Conservation (phyloP, 2,113 vertebrate species). For the Takifugu bimaculatus region DNA sequence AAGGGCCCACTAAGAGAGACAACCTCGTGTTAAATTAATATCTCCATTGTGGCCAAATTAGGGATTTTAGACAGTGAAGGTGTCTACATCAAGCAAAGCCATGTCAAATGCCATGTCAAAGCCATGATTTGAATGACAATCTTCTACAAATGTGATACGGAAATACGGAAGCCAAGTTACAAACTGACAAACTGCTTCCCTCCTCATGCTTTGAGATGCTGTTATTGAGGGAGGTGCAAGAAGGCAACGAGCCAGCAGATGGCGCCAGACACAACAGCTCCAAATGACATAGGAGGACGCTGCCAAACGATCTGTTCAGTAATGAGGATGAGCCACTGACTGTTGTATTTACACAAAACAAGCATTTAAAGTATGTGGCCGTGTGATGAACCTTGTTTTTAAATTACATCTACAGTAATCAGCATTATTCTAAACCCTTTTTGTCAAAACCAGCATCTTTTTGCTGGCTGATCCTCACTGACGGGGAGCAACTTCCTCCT, state of each 20-base stretch:
- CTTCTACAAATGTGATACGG: not conserved
- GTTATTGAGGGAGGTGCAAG: constrained; percentile 51
- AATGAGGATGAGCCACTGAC: constrained; percentile 38
- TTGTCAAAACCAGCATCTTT: not conserved
- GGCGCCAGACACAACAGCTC: constrained; percentile 53
- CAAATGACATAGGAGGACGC: constrained; percentile 57
- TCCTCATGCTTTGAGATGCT: constrained; percentile 59
- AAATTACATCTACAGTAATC: too few relatives aligned
- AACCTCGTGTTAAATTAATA: not conserved
- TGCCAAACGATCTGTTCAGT: constrained; percentile 42
- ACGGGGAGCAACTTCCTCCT: constrained; percentile 56
- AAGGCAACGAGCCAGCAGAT: constrained; percentile 60
- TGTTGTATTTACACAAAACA: constrained; percentile 8
- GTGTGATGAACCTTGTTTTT: not conserved
- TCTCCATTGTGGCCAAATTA: not conserved
- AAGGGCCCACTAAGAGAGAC: constrained; percentile 81
- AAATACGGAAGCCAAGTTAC: constrained; percentile 34
- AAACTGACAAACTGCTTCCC: constrained; percentile 60
- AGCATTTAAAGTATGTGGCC: too few relatives aligned
- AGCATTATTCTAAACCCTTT: too few relatives aligned
- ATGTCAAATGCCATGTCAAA: constrained; percentile 21
- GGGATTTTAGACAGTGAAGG: constrained; percentile 16
- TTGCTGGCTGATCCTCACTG: constrained; percentile 19
- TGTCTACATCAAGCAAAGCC: constrained; percentile 50
- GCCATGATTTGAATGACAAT: constrained; percentile 16